These are phyloP conservation scores for Lithobates sylvaticus DNA, from an alignment of 2,797 vertebrate genomes.

Conservation along the genomic window DNA sequence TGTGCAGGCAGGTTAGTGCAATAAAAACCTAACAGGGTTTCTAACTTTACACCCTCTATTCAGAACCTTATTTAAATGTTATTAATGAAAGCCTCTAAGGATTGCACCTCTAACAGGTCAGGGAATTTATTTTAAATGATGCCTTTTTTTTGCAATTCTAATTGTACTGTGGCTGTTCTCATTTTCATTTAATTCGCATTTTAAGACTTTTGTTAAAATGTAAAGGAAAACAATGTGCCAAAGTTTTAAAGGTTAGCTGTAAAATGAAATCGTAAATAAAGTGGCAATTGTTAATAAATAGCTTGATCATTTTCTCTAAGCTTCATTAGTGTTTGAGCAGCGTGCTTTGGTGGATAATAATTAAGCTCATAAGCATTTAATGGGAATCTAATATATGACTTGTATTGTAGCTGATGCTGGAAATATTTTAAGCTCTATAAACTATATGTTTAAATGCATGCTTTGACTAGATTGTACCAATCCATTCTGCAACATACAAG, in stretches of 20 bases:
- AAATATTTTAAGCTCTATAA: conserved; percentile 6
- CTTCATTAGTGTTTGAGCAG: background rate
- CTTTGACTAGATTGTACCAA: no score
- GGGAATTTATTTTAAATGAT: background rate
- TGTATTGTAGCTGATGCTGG: background rate
- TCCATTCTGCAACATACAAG: background rate
- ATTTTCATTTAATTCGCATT: background rate
- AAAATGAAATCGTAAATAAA: background rate
- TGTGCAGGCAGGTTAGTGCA: no score
- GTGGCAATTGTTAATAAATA: conserved; percentile 29
- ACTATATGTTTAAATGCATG: background rate
- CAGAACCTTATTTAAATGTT: background rate
- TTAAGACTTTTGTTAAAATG: background rate
- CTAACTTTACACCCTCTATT: background rate
- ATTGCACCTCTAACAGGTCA: background rate
- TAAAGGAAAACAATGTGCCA: background rate
- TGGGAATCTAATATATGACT: conserved; percentile 4
- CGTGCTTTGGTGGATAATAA: background rate
- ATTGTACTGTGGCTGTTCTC: background rate
- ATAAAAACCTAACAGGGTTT: no score
- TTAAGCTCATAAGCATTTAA: conserved; percentile 9
- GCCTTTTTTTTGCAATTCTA: no score
- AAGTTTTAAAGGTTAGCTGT: background rate
- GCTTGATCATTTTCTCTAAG: conserved; percentile 14
- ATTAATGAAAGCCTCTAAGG: background rate